Evolutionary conservation across 2,797 vertebrate species (phyloP).

Genomic region (Choloepus didactylus): DNA sequence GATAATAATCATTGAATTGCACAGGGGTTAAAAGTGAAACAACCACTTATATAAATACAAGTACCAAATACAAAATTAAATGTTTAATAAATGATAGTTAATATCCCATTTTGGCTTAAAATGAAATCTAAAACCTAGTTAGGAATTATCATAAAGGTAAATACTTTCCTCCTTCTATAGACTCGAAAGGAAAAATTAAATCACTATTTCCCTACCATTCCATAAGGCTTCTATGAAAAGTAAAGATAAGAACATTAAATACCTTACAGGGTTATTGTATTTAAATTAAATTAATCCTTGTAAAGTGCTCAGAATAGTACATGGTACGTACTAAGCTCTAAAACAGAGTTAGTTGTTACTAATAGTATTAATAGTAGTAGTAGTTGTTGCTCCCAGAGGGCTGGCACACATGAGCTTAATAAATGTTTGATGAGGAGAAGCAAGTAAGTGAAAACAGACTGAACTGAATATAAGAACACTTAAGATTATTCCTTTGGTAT

Average conservation of each 20-base stretch:
- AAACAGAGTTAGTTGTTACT: not conserved
- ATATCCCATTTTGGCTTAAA: slow-evolving; percentile 30
- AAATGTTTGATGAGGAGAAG: slow-evolving; percentile 52
- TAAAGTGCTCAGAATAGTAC: slow-evolving; percentile 7
- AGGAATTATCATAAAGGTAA: slow-evolving; percentile 44
- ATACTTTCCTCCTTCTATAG: not conserved
- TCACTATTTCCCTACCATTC: not conserved
- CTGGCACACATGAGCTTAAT: slow-evolving; percentile 32
- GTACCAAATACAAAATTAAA: slow-evolving; percentile 54
- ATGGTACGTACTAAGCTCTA: not conserved
- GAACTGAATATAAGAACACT: not conserved
- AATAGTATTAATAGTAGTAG: not conserved
- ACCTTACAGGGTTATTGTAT: not conserved
- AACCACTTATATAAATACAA: not conserved
- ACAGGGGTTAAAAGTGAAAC: slow-evolving; percentile 42
- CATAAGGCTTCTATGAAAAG: not conserved
- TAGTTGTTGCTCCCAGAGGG: not conserved
- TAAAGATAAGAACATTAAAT: not conserved
- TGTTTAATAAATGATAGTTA: slow-evolving; percentile 8
- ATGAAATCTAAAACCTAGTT: slow-evolving; percentile 48
- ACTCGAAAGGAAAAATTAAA: slow-evolving; percentile 8
- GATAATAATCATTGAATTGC: not conserved
- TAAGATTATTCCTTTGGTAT: slow-evolving; percentile 18
- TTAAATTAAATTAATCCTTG: not conserved
- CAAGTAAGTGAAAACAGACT: not conserved